Evolutionary conservation across 2,113 vertebrate species (phyloP), one percentile per base, ranked within the genome.

Genomic region (Tenebrosternarchus preto): DNA sequence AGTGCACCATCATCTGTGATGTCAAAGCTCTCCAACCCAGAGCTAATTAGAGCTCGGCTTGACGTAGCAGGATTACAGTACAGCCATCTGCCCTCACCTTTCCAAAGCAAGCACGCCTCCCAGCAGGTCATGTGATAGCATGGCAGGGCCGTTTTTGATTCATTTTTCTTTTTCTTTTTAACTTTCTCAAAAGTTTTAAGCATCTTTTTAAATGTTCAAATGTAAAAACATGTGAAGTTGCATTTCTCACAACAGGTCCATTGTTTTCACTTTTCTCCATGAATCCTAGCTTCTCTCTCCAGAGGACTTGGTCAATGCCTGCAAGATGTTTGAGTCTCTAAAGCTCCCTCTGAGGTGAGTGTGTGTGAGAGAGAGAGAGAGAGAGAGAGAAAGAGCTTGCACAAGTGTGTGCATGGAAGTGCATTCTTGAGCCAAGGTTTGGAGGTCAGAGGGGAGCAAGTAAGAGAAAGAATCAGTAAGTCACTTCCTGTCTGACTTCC

Each of bases 241-340:
- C 8, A 12, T 50, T 43, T 43, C 39, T 43, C 0, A 50, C 11
- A 72, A 50, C 69, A 31, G 29, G 12, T 9, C 2, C 43, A 12
- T 25, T 4, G 46, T 46, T 22, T 77, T 29, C 36, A 68, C 8
- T 68, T 68, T 77, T 2, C 43, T 50, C 43, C 15, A 50, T 77
- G 27, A 33, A 68, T 9, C 29, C 17, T 43, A 94, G 92, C 91
- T 93, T 82, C 88, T 94, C 64, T 94, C 93, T 76, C 93, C 97
- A 33, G 98, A 99, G 89, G 98, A 99, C 90, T 90, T 99, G 88
- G 91, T 99, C 71, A 98, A 98, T 59, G 95, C 98, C 0, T 99
- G 96, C 88, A 99, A 95, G 92, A 94, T 97, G 95, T 93, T 99
- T 87, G 97, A 97, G 86, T 92, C 94, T 0, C 87, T 99, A 85